Conservation (phyloP, 2,113 vertebrate genomes). For the Ptilorrhoa leucosticta region DNA sequence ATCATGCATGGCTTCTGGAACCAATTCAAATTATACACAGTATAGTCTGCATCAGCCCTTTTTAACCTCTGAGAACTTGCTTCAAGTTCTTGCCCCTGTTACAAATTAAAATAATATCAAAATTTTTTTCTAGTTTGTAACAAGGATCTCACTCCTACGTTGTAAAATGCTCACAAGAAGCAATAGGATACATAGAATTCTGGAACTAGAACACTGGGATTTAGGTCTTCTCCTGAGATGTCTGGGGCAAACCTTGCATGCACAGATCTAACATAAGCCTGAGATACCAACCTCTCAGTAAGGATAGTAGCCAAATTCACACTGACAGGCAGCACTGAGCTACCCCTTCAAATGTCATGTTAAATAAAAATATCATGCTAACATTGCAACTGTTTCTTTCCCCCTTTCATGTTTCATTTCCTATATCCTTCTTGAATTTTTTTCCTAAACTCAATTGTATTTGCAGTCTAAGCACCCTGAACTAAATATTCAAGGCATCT, state of each 20-base stretch:
- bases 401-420: not conserved
- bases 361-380: slow-evolving; percentile 19
- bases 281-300: not conserved
- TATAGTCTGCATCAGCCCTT: not conserved
- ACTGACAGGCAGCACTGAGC: slow-evolving; percentile 1
- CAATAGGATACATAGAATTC: not conserved
- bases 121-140: not conserved
- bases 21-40: not conserved
- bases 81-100: not conserved
- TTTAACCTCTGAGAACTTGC: not conserved
- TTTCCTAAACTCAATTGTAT: not conserved
- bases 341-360: not conserved
- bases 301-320: not conserved
- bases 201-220: not conserved
- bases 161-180: not conserved
- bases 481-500: not conserved
- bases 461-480: not conserved
- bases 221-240: not conserved
- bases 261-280: not conserved
- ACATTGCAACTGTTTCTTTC: not conserved
- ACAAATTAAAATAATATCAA: not conserved
- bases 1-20: not conserved
- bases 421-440: not conserved
- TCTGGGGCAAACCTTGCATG: not conserved
- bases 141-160: not conserved